Evolutionary conservation across 1,140 invertebrate species (phyloP), one percentile per base, ranked within the genome.

Genomic region (Drosophila setifemur): DNA sequence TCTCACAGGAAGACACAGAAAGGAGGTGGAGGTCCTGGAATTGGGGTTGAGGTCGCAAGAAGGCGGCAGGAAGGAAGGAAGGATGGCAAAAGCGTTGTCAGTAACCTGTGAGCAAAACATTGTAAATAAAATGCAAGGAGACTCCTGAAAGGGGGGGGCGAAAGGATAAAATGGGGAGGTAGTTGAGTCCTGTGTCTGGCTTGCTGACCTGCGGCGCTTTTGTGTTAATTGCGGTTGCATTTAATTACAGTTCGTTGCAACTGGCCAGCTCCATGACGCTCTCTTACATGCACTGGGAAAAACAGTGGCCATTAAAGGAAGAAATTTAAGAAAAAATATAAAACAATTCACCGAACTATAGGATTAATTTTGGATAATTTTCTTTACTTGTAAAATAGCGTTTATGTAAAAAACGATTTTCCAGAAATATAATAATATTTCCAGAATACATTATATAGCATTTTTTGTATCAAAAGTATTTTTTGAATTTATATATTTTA

Each of bases 161-260:
- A 19, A 29, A 8, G 7, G 16, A 16, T 5, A 26, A 14, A 29
- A 18, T 31, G 2, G 14, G 45, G 28, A 5, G 33, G 19, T 12
- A 12, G 54, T 43, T 8, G 18, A 33, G 45, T 67, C 37, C 44
- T 76, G 42, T 71, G 77, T 83, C 69, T 85, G 74, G 57, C 74
- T 79, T 85, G 44, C 53, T 69, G 81, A 85, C 57, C 81, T 85
- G 82, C 71, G 81, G 81, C 82, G 81, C 75, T 85, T 86, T 86
- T 86, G 81, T 86, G 82, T 86, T 86, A 86, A 86, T 86, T 86
- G 81, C 81, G 81, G 81, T 86, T 87, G 81, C 81, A 85, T 85
- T 85, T 85, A 87, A 86, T 86, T 86, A 87, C 76, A 86, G 72
- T 76, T 64, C 72, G 75, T 76, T 81, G 81, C 81, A 78, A 66